Conservation (phyloP, 64 coral and sea anemone genomes). For the Montipora foliosa region DNA sequence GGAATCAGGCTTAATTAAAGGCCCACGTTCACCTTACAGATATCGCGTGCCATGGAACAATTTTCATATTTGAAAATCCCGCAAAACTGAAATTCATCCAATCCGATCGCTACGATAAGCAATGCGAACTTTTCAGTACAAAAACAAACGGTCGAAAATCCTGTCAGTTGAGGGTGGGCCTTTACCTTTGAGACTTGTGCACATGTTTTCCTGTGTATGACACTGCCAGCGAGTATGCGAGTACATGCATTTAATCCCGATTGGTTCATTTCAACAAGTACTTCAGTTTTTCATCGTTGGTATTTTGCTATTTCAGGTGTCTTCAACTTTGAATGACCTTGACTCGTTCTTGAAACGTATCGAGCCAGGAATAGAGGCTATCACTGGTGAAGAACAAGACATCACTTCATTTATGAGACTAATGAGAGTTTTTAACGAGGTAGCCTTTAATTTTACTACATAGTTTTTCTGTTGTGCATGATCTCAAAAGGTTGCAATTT, state of each 20-base stretch:
- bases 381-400: constrained; percentile 95
- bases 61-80: too few species aligned
- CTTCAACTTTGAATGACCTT: constrained; percentile 95
- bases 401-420: constrained; percentile 97
- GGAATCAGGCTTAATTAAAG: too few species aligned
- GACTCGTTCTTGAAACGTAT: constrained; percentile 98
- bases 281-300: not conserved
- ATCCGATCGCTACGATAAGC: too few species aligned
- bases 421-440: constrained; percentile 99
- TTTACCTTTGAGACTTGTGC: not conserved
- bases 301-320: constrained; percentile 65
- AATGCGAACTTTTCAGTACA: too few species aligned
- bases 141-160: too few species aligned
- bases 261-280: not conserved
- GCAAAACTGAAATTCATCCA: too few species aligned
- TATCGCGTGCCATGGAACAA: too few species aligned
- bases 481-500: not conserved
- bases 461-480: not conserved
- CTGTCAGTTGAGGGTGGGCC: too few species aligned
- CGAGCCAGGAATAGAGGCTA: constrained; percentile 98
- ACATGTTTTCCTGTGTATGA: too few species aligned
- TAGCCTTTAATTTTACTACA: constrained; percentile 2
- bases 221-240: not conserved
- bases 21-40: too few species aligned
- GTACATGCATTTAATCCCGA: not conserved